Evolutionary conservation across 2,113 vertebrate genomes (phyloP).

Genomic region (Madoqua kirkii): DNA sequence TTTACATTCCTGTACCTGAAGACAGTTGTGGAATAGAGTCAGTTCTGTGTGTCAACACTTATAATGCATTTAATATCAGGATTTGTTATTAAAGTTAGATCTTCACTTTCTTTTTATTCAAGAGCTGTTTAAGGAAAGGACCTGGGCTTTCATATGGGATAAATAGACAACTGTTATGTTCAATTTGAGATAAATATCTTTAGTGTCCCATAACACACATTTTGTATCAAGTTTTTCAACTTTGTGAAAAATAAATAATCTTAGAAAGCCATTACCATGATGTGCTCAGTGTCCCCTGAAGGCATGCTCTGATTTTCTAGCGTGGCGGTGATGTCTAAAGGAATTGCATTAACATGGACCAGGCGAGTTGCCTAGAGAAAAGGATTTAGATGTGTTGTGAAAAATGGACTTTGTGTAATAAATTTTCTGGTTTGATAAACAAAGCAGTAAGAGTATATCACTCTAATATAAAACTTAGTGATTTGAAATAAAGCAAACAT

Average conservation of each 20-base stretch:
- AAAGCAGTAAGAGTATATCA: not conserved
- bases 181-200: slow-evolving; percentile 25
- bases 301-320: not conserved
- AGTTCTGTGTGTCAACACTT: not conserved
- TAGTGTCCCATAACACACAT: not conserved
- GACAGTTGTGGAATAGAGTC: not conserved
- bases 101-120: not conserved
- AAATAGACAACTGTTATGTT: not conserved
- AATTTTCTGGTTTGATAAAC: slow-evolving; percentile 20
- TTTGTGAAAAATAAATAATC: not conserved
- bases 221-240: not conserved
- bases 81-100: not conserved
- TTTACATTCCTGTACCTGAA: not conserved
- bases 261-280: not conserved
- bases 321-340: not conserved
- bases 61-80: not conserved
- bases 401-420: not conserved
- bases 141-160: not conserved
- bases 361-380: not conserved
- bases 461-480: slow-evolving; percentile 8
- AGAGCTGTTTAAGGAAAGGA: not conserved
- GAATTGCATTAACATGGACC: not conserved
- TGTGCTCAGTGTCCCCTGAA: not conserved
- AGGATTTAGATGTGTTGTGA: not conserved
- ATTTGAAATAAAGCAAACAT: not conserved